A percentile compares a stretch with the other conserved stretches of the same genome.
phyloP scores from a whole-genome alignment of 2,113 vertebrate genomes.

The Bombycilla garrulus region DNA sequence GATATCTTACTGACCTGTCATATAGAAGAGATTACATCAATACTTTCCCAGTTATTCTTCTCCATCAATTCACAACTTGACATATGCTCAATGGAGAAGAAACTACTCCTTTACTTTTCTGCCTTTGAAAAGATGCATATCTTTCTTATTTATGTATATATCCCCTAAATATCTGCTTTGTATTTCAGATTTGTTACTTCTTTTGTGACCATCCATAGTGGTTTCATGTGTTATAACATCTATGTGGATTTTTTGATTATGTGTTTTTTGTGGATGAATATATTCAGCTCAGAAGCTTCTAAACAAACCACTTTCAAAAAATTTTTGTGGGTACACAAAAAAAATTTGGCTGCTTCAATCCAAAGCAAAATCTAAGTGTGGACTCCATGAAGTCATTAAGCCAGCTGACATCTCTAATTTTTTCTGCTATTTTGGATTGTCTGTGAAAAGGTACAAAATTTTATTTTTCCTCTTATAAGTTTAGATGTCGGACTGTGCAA shows the following conservation, averaged over 20 bases:
- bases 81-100: background rate
- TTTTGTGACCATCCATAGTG: background rate
- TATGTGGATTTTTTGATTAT: background rate
- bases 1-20: background rate
- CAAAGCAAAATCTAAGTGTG: background rate
- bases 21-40: background rate
- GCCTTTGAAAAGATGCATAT: background rate
- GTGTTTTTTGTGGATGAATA: background rate
- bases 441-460: background rate
- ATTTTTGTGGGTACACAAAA: too few relatives aligned
- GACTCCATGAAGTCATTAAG: background rate
- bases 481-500: background rate
- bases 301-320: rapidly evolving
- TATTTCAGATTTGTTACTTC: background rate
- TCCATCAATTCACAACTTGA: background rate
- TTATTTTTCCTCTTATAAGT: background rate
- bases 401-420: background rate
- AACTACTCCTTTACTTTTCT: background rate
- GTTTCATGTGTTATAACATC: background rate
- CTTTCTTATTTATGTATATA: background rate
- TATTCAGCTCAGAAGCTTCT: background rate
- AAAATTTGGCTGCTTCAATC: background rate
- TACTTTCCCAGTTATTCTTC: background rate
- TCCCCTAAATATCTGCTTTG: background rate
- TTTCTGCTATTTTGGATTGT: background rate